Conservation (phyloP, 2,797 vertebrate genomes). For the Tamandua tetradactyla region DNA sequence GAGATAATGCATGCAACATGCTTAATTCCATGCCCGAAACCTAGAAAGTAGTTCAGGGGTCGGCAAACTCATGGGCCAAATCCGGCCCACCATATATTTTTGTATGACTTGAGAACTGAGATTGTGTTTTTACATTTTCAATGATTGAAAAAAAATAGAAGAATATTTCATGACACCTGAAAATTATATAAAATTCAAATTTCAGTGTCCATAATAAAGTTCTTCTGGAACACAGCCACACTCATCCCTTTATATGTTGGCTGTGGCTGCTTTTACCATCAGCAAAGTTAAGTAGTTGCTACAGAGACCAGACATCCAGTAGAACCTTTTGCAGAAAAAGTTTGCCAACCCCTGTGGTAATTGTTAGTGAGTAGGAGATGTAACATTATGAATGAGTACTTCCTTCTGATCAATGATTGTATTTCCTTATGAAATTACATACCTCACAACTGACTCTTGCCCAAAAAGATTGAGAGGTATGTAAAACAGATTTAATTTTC, state of each 20-base stretch:
- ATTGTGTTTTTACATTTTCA: background rate
- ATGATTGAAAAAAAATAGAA: background rate
- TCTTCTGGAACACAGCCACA: background rate
- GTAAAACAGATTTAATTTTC: background rate
- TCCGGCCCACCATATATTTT: background rate
- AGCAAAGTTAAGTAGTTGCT: accelerated
- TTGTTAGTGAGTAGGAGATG: accelerated
- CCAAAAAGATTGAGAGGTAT: accelerated
- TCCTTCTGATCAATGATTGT: background rate
- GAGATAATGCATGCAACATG: background rate
- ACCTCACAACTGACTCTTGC: background rate
- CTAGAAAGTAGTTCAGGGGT: background rate
- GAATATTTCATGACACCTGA: background rate
- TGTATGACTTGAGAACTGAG: background rate
- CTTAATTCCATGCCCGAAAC: background rate
- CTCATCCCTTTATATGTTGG: accelerated
- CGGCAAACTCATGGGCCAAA: background rate
- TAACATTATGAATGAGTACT: accelerated
- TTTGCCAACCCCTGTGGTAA: accelerated
- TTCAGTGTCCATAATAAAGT: background rate
- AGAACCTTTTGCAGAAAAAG: background rate
- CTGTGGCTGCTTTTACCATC: accelerated
- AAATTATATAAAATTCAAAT: background rate
- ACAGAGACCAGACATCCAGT: accelerated
- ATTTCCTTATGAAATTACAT: background rate